phyloP scores from a whole-genome alignment of 2,797 vertebrate genomes.

The Fistularia commersonii region DNA sequence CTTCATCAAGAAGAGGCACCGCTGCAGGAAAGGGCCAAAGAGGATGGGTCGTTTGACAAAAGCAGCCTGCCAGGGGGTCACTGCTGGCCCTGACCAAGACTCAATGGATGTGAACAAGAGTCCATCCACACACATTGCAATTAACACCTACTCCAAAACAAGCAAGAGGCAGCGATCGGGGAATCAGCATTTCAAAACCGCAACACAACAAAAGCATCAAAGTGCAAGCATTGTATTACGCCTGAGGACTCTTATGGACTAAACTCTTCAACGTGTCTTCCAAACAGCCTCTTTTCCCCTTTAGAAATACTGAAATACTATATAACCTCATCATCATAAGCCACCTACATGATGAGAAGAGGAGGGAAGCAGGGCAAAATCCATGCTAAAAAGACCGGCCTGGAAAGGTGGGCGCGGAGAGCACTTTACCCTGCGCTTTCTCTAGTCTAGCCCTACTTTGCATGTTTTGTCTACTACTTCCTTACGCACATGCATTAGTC shows the following conservation, averaged over 20 bases:
- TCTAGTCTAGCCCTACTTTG: too few relatives aligned
- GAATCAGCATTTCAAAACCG: slow-evolving; percentile 73
- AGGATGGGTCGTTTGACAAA: slow-evolving; percentile 64
- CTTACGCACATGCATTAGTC: too few relatives aligned
- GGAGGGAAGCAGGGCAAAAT: background rate
- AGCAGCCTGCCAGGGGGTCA: slow-evolving; percentile 48
- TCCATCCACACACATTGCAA: slow-evolving; percentile 64
- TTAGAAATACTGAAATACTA: slow-evolving; percentile 9
- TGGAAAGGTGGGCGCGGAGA: too few relatives aligned
- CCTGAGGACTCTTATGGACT: slow-evolving; percentile 41
- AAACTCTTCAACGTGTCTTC: slow-evolving; percentile 45
- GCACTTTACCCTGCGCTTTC: too few relatives aligned
- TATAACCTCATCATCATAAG: slow-evolving; percentile 34
- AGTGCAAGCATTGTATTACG: slow-evolving; percentile 52
- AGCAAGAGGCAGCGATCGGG: slow-evolving; percentile 39
- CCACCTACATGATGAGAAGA: slow-evolving; percentile 26
- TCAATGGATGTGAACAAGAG: slow-evolving; percentile 60
- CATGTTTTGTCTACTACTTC: too few relatives aligned
- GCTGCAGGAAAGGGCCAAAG: slow-evolving; percentile 55
- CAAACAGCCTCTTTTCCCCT: slow-evolving; percentile 39
- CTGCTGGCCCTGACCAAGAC: slow-evolving; percentile 32
- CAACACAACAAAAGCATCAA: slow-evolving; percentile 69
- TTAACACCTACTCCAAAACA: slow-evolving; percentile 75
- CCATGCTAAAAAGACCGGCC: too few relatives aligned
- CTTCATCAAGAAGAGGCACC: slow-evolving; percentile 48